Base-by-base conservation (phyloP, 2,888 invertebrate genomes). In the Diabrotica balteata region DNA sequence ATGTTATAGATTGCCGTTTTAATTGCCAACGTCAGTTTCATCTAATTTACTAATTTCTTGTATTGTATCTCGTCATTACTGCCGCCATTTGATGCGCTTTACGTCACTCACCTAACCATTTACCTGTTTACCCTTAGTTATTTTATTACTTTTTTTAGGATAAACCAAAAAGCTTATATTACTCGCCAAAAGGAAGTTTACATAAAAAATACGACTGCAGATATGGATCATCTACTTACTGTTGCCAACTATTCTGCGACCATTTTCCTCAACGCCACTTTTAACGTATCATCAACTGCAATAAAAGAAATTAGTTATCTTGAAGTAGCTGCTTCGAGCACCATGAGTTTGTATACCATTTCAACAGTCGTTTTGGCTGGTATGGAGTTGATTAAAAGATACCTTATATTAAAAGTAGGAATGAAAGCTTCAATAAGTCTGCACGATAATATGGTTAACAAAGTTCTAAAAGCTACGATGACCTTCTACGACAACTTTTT, bases 401-500 rank as follows among this genome's bases (percentile, higher is more conserved):
- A 78, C 43, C 60, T 77, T 10, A 59, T 78, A 32, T 66, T 77
- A 10, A 70, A 72, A 53, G 72, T 77, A 46, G 70, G 76, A 1
- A 75, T 72, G 49, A 75, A 70, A 53, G 79, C 78, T 4, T 79
- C 81, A 0, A 60, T 78, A 2, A 77, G 73, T 47, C 53, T 81
- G 8, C 81, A 81, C 60, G 77, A 76, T 44, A 69, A 60, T 10
- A 81, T 80, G 80, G 73, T 77, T 2, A 62, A 70, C 8, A 73
- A 70, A 57, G 69, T 80, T 8, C 62, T 77, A 7, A 72, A 76
- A 52, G 77, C 79, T 7, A 58, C 70, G n/a, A 81, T 80, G 80
- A 43, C 70, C 4, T 81, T 81, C 53, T 81, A 78, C 62, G 80
- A 81, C 59, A 76, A 68, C 8, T 73, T 75, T 67, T 78, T 80